Percentiles rank a stretch among this genome's conserved stretches.
These are phyloP conservation scores for Gymnosoma rotundatum DNA, from an alignment of 2,888 invertebrate species.

Conservation along the genomic window DNA sequence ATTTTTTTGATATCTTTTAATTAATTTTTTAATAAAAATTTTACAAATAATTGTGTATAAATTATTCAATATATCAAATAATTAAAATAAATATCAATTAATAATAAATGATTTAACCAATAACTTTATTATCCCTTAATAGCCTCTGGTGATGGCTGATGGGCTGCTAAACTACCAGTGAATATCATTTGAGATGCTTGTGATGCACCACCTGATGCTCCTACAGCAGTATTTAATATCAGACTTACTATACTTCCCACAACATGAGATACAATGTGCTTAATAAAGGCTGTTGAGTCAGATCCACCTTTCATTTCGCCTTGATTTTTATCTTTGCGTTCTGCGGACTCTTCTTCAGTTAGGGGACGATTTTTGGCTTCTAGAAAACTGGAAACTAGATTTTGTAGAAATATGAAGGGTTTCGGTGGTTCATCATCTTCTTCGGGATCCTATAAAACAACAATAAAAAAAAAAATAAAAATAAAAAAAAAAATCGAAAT, in stretches of 20 bases:
- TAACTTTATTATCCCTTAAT: constrained; percentile 12
- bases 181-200: constrained; percentile 77
- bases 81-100: no score
- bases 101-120: constrained; percentile 20
- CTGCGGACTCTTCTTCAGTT: constrained; percentile 73
- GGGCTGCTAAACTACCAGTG: constrained; percentile 68
- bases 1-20: no score
- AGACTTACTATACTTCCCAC: constrained; percentile 79
- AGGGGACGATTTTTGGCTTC: constrained; percentile 78
- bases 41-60: background rate
- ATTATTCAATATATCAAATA: constrained; percentile 7
- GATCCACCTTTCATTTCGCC: constrained; percentile 72
- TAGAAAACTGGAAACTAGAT: constrained; percentile 77
- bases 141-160: constrained; percentile 53
- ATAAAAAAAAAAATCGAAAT: background rate
- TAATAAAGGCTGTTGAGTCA: constrained; percentile 79
- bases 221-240: constrained; percentile 79
- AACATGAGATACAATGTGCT: constrained; percentile 79
- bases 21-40: no score
- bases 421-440: constrained; percentile 80
- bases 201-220: constrained; percentile 80
- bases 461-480: background rate
- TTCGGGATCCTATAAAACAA: constrained; percentile 79
- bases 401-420: constrained; percentile 79
- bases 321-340: constrained; percentile 68